Base-by-base conservation (phyloP, 2,888 invertebrate genomes). In the Drosophila lacicola region DNA sequence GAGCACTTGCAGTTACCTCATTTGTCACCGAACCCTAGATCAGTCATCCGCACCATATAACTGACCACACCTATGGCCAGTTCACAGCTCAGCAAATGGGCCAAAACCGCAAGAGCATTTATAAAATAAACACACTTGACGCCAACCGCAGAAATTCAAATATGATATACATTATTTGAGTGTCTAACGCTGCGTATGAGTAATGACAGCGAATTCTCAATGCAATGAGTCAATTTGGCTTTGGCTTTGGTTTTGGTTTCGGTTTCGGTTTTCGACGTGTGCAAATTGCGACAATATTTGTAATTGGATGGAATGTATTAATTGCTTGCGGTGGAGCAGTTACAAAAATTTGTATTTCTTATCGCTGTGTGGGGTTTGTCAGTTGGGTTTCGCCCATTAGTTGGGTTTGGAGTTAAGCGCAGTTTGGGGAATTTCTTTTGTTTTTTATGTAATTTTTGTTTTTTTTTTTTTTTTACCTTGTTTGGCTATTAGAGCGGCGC, bases 401-500 rank as follows among this genome's bases (percentile, higher is more conserved):
- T 44, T 39, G 34, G 45, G 14, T 46, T 25, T 10, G 9, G 42
- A 21, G 17, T 19, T 58, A 25, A 25, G 25, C 25, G 25, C 25
- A 21, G 47, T 17, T 56, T 47, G 56, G 17, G 21, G 49, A 55
- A 34, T 54, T 44, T 53, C 0, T 36, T 45, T 33, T 57, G n/a
- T 51, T 21, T 34, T 37, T 37, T 57, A 11, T 2, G 25, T 6
- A 0, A 39, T 39, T 25, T 37, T 4, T 11, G 6, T 14, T 34
- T 13, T 2, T 17, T 17, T 17, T 17, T 17, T 2, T 2, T 33
- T 10, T 39, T 80, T 91, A 91, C 91, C 91, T 92, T 91, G 88
- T 83, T 91, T 91, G 81, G 91, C 88, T 78, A 91, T 91, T 58
- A 91, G 76, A 73, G 92, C 90, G 61, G 91, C 86, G 42, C 83